Base-by-base conservation (phyloP, 2,797 vertebrate species). In the Argentina silus region DNA sequence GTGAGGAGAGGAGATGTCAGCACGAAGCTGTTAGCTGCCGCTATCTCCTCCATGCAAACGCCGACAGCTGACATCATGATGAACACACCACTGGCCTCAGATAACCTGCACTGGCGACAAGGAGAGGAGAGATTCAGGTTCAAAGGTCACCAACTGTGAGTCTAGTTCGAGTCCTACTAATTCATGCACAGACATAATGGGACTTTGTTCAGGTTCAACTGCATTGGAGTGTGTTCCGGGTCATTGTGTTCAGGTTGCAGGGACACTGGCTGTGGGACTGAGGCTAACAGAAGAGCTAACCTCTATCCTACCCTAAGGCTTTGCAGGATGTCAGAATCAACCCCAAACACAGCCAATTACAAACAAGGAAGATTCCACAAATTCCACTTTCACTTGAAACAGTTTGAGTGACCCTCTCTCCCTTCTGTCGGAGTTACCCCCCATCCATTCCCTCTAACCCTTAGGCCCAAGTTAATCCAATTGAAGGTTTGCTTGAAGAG, bases 351-450 rank as follows among this genome's bases (percentile, higher is more conserved):
- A 82, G 73, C 67, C 86, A 82, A 87, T 86, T 82, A 90, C 89
- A 91, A 92, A 92, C 92, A 92, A 93, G 91, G 88, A 92, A 91
- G 82, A 91, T 91, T 86, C 89, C 88, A 82, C 68, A 61, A 88
- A 92, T 92, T 93, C 90, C 89, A 89, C 85, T 89, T 90, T 92
- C 87, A 90, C 88, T 92, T 90, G 86, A 92, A 92, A 90, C 90
- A 91, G 87, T 88, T n/a, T 72, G 76, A 53, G 68, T 88, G 90
- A 86, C 85, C 89, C 81, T 43, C 72, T 70, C 70, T 82, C 77
- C 77, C 8, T 21, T 86, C 83, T 83, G 81, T 86, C 87, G 77
- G 84, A 82, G 84, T 88, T 88, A 84, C 86, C 79, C 81, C 81
- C 82, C 78, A 47, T 83, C 81, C 83, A 71, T 60, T 76, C 64